Evolutionary conservation across 2,797 vertebrate species (phyloP), one percentile per base, ranked within the genome.

Genomic region (Gadopsis bispinosus): DNA sequence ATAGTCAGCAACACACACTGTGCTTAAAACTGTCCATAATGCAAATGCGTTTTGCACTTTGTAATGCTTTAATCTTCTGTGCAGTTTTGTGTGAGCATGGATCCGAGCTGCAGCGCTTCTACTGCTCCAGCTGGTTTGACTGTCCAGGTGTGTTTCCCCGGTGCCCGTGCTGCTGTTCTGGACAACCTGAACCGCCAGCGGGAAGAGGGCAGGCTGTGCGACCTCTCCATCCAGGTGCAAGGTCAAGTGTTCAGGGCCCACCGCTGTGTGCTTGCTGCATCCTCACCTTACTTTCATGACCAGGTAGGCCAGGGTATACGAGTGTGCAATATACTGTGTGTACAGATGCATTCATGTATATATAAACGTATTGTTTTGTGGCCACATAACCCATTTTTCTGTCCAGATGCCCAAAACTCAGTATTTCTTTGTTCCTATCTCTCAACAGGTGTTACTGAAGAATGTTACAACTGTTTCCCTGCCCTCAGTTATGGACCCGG

Each of bases 211-310:
- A 87, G 96, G 54, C 94, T 99, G 33, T 99, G 97, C 4, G 97
- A 99, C 79, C 95, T 99, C 72, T 97, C 97, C 84, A 97, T 95
- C 80, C 95, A 95, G 69, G 97, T 98, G 1, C 97, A 98, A 45
- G 97, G 97, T 10, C 96, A 96, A 0, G 96, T 97, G 51, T 99
- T 98, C 93, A 94, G 95, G 12, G 97, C 97, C 0, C 97, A 99
- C 81, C 96, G 97, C 35, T 97, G 97, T 19, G 97, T 99, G 13
- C 89, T 99, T 39, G 97, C 97, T 0, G 97, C 97, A 0, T 98
- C 96, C 4, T 99, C 97, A 0, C 97, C 97, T 0, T 99, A 97
- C 77, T 99, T 99, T 85, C 97, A 98, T 1, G 97, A 99, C 92
- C 97, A 99, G 93, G 97, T 96, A 22, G 26, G 78, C 16, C 7